Conservation (phyloP, 2,797 vertebrate genomes). For the Chelonia mydas region DNA sequence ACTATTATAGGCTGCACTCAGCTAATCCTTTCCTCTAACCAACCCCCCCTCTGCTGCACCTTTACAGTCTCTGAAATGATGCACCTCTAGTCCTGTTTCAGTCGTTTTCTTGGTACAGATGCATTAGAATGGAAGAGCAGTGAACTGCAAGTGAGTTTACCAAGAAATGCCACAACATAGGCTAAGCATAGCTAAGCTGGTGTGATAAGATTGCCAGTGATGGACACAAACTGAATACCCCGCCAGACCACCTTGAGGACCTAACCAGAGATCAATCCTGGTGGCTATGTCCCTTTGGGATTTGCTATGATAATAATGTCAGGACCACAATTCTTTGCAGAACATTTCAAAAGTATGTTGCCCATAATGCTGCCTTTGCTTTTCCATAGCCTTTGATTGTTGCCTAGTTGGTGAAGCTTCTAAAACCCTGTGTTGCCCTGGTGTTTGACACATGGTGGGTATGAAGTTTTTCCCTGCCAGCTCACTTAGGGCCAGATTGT, state of each 20-base stretch:
- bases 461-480: background rate
- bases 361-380: background rate
- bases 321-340: background rate
- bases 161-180: background rate
- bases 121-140: no score
- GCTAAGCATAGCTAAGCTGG: background rate
- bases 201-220: background rate
- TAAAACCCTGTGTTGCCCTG: background rate
- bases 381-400: background rate
- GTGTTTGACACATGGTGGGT: background rate
- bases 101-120: background rate
- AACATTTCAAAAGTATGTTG: background rate
- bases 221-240: background rate
- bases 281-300: background rate
- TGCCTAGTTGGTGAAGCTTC: background rate
- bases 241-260: background rate
- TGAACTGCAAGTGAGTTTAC: background rate
- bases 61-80: background rate
- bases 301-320: background rate
- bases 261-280: no score
- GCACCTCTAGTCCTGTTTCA: background rate
- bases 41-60: background rate
- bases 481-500: background rate
- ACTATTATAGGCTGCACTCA: slow-evolving; percentile 2
- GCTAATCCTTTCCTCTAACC: background rate